Percentiles rank a stretch among this genome's conserved stretches.
Conservation (phyloP, 1,140 invertebrate species). For the Himalopsyche phryganea region DNA sequence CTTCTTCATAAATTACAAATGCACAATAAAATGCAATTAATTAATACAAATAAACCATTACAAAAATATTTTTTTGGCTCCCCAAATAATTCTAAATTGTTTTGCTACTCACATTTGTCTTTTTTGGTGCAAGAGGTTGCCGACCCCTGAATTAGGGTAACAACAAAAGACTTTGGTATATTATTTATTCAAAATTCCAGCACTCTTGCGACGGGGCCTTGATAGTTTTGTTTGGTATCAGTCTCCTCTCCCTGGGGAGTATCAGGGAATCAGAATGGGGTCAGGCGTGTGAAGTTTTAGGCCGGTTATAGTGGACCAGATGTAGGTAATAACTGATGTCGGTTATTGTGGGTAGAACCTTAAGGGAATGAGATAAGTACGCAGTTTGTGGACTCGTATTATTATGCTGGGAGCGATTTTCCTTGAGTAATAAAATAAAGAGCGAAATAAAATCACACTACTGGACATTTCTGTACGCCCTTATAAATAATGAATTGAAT, state of each 20-base stretch:
- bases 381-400: conserved; percentile 27
- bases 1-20: too few species aligned
- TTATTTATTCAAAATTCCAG: conserved; percentile 16
- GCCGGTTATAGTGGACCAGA: conserved; percentile 29
- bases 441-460: conserved; percentile 28
- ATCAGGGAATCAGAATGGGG: conserved; percentile 19
- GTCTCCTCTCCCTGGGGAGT: conserved; percentile 13
- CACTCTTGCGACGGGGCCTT: not conserved
- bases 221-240: not conserved
- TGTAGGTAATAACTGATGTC: conserved; percentile 34
- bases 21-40: too few species aligned
- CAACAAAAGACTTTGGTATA: conserved; percentile 6
- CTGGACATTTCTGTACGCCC: conserved; percentile 17
- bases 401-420: conserved; percentile 26
- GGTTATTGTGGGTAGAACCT: conserved; percentile 31
- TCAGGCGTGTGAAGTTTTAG: conserved; percentile 22
- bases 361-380: conserved; percentile 25
- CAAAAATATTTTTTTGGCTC: too few species aligned
- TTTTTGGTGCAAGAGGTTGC: too few species aligned
- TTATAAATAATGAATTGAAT: conserved; percentile 33
- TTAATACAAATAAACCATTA: too few species aligned
- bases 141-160: conserved; percentile 13
- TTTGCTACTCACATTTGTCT: too few species aligned
- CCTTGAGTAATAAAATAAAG: conserved; percentile 29
- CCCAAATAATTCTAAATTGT: too few species aligned